Base-by-base conservation (phyloP, 2,113 vertebrate genomes). In the Eurypyga helias region DNA sequence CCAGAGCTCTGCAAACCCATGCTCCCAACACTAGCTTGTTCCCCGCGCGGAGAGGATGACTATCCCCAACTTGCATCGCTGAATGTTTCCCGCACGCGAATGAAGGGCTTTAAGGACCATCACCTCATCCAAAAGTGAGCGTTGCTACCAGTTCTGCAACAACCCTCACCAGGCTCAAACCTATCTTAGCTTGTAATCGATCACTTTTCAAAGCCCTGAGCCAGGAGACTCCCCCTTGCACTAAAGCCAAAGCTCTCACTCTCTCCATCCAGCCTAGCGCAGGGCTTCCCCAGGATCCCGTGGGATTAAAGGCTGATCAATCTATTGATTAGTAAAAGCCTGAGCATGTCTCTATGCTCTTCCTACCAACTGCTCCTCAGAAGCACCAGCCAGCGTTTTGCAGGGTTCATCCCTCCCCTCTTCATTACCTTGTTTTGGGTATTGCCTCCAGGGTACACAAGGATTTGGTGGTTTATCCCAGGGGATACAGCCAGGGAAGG, bases 331-430 rank as follows among this genome's bases (percentile, higher is more conserved):
- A 28, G 10, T 72, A 72, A 72, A 65, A 76, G 38, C 54, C 41
- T 11, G 5, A 62, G 21, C 0, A 0, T 3, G 14, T 33, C 26
- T 62, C 24, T 25, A 28, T 29, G 41, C 41, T 69, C 16, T 28
- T 55, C 31, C 38, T 38, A 46, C 66, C 57, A 54, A 34, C 46
- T 78, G 17, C 34, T 60, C 36, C 24, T 55, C 75, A 29, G 33
- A 21, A 29, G 46, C n/a, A 28, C 19, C 1, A 0, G 26, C 8
- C 54, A 61, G 54, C 0, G 0, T 1, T 1, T 11, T 25, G 11
- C 60, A 67, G 51, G 36, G 46, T 28, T 60, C 38, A 41, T 33
- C 12, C 28, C n/a, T 55, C 46, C 25, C 31, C 48, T 67, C 58
- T 79, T 71, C 71, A 36, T 34, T 13, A 26, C 38, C 18, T 55